phyloP scores from a whole-genome alignment of 2,113 vertebrate species.

The Passer domesticus region DNA sequence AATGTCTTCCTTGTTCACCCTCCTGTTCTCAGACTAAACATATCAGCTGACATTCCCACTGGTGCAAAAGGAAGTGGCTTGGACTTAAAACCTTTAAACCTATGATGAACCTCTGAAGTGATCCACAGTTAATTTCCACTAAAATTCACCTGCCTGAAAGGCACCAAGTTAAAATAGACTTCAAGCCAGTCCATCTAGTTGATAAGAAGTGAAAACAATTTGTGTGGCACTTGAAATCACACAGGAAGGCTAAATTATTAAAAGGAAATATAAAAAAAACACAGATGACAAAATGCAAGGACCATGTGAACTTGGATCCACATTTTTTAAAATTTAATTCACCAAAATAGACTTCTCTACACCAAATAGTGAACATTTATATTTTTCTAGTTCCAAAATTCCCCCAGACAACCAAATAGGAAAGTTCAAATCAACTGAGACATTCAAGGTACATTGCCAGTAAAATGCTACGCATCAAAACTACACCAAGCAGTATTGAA shows the following conservation, averaged over 20 bases:
- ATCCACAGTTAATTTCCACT: background rate
- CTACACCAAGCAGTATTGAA: background rate
- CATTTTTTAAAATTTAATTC: background rate
- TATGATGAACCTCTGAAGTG: background rate
- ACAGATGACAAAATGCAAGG: fast-evolving
- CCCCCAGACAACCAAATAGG: background rate
- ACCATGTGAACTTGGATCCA: background rate
- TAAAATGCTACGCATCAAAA: background rate
- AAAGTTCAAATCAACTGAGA: background rate
- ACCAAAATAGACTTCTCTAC: background rate
- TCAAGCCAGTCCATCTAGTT: background rate
- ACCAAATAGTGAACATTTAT: background rate
- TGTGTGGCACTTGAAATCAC: background rate
- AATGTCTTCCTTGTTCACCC: background rate
- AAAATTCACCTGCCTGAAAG: background rate
- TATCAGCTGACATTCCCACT: background rate
- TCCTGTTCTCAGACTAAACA: slow-evolving; percentile 3
- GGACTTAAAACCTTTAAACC: background rate
- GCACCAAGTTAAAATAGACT: background rate
- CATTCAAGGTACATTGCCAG: background rate
- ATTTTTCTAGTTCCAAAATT: background rate
- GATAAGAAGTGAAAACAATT: background rate
- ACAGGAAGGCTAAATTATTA: background rate
- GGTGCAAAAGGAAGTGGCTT: background rate
- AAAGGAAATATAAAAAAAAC: background rate